These are phyloP conservation scores for Helicoverpa assulta DNA, from an alignment of 2,888 invertebrate species.

Conservation along the genomic window DNA sequence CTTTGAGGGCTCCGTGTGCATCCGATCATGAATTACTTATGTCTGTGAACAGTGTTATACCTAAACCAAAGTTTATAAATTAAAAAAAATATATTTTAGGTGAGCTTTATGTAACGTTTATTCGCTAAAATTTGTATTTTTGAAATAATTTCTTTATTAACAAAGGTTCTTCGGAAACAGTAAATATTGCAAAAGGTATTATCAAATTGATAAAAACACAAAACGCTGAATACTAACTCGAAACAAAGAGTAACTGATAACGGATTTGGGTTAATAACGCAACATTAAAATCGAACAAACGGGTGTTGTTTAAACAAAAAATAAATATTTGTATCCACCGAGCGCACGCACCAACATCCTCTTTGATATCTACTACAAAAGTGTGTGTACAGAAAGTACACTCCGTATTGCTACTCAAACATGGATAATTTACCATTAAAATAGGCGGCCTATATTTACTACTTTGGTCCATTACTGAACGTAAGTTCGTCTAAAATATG, in stretches of 20 bases:
- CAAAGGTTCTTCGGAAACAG: too few relatives aligned
- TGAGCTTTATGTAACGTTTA: too few relatives aligned
- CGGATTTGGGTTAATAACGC: slow-evolving; percentile 31
- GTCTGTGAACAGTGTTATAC: background rate
- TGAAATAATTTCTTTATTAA: too few relatives aligned
- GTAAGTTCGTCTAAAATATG: too few relatives aligned
- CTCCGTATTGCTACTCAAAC: background rate
- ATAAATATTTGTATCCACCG: slow-evolving; percentile 42
- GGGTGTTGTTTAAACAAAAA: slow-evolving; percentile 41
- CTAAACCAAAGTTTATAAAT: background rate
- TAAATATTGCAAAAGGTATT: background rate
- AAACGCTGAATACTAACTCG: background rate
- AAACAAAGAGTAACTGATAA: slow-evolving; percentile 34
- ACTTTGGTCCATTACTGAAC: too few relatives aligned
- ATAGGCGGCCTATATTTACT: too few relatives aligned
- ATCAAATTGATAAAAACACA: background rate
- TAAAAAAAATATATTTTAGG: too few relatives aligned
- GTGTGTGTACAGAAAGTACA: slow-evolving; percentile 4
- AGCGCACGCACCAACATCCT: slow-evolving; percentile 17
- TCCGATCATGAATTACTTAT: background rate
- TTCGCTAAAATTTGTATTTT: too few relatives aligned
- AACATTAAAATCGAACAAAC: slow-evolving; percentile 50
- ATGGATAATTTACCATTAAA: too few relatives aligned
- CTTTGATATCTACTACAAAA: background rate
- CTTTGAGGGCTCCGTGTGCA: slow-evolving; percentile 11